Percentiles rank a stretch among this genome's conserved stretches.
These are phyloP conservation scores for Podarcis cretensis DNA, from an alignment of 2,113 vertebrate species.

Conservation along the genomic window DNA sequence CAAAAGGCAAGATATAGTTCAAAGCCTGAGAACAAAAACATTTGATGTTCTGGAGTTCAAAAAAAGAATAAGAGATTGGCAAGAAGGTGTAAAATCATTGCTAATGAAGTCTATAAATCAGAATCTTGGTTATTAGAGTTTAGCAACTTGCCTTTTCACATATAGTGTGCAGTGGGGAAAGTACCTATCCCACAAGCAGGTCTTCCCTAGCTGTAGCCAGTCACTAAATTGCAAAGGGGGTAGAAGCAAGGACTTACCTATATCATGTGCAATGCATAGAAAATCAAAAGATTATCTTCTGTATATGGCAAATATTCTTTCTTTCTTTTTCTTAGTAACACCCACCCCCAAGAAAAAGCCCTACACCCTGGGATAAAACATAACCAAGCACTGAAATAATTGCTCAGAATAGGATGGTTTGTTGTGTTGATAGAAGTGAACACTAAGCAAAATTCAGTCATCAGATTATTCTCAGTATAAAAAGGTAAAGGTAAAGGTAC, in stretches of 20 bases:
- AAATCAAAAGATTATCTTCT: not conserved
- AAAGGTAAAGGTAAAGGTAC: no score
- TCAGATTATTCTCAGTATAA: not conserved
- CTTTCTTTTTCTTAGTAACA: not conserved
- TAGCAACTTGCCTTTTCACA: not conserved
- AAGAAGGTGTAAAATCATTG: not conserved
- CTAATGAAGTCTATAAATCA: slow-evolving; percentile 9
- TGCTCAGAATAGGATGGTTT: not conserved
- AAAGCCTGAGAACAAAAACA: slow-evolving; percentile 27
- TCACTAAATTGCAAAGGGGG: not conserved
- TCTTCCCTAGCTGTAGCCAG: not conserved
- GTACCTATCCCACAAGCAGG: not conserved
- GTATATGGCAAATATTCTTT: not conserved
- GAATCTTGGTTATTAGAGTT: not conserved
- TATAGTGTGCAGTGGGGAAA: not conserved
- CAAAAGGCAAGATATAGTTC: slow-evolving; percentile 31
- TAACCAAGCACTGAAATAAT: not conserved
- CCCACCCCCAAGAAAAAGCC: not conserved
- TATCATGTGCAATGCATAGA: not conserved
- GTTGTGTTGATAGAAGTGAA: not conserved
- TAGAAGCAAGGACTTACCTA: not conserved
- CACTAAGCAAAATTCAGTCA: not conserved
- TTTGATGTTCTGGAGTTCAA: slow-evolving; percentile 9
- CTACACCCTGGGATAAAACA: not conserved
- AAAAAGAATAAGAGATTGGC: not conserved